phyloP scores from a whole-genome alignment of 1,140 invertebrate species.

The Aphis gossypii region DNA sequence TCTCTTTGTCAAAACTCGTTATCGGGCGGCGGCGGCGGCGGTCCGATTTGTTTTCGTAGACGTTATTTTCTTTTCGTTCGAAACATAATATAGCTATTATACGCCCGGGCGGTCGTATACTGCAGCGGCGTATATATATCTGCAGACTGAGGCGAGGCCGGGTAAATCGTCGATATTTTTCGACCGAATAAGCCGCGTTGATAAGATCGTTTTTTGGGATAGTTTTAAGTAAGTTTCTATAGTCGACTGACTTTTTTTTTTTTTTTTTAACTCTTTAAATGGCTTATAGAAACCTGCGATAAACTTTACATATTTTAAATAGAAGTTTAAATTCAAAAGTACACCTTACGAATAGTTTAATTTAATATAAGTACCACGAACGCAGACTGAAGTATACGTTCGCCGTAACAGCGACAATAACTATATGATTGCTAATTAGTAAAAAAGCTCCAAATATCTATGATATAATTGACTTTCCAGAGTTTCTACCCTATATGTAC shows the following conservation, averaged over 20 bases:
- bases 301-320: too few relatives aligned
- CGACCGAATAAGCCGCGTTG: background rate
- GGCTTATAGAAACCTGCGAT: background rate
- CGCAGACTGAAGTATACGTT: too few relatives aligned
- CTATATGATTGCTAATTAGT: too few relatives aligned
- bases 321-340: too few relatives aligned
- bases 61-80: background rate
- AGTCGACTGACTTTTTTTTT: background rate
- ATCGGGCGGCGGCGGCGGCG: background rate
- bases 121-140: too few relatives aligned
- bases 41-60: background rate
- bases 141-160: background rate
- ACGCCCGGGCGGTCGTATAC: background rate
- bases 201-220: background rate
- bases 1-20: constrained; percentile 20
- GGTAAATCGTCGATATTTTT: background rate
- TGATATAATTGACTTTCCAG: too few relatives aligned
- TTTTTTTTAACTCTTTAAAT: background rate
- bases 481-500: too few relatives aligned
- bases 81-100: background rate
- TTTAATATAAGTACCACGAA: too few relatives aligned
- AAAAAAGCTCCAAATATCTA: too few relatives aligned
- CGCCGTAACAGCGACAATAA: too few relatives aligned
- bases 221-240: background rate
- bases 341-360: too few relatives aligned